These are phyloP conservation scores for Coecobrya sp. DNA, from an alignment of 2,888 invertebrate species.

Conservation along the genomic window DNA sequence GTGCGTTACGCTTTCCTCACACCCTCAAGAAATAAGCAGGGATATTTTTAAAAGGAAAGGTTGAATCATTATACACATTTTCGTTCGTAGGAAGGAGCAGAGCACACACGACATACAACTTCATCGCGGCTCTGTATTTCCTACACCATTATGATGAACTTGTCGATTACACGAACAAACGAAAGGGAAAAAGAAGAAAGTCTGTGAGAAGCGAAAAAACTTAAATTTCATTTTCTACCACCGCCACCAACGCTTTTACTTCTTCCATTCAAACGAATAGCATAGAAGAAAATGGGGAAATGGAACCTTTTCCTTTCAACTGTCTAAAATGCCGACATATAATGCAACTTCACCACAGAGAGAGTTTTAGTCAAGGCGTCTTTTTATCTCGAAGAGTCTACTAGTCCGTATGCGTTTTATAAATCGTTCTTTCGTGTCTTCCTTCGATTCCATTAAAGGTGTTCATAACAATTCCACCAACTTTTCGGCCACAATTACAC, in stretches of 20 bases:
- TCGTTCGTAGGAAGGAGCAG: background rate
- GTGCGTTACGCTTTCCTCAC: conserved; percentile 63
- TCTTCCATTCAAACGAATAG: background rate
- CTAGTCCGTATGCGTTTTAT: conserved; percentile 36
- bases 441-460: conserved; percentile 36
- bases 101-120: too few relatives aligned
- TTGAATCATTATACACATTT: conserved; percentile 27
- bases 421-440: conserved; percentile 53
- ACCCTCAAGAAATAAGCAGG: conserved; percentile 59
- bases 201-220: background rate
- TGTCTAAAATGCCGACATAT: conserved; percentile 39
- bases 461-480: conserved; percentile 37
- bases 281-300: background rate
- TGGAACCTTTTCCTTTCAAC: conserved; percentile 35
- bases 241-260: background rate
- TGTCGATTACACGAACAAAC: conserved; percentile 50
- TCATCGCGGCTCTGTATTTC: background rate
- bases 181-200: conserved; percentile 44
- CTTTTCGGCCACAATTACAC: conserved; percentile 27
- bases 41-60: conserved; percentile 39
- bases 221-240: conserved; percentile 14
- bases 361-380: background rate
- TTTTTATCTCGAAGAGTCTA: background rate
- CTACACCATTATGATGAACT: conserved; percentile 21
- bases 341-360: conserved; percentile 31